Conservation (phyloP, 2,797 vertebrate species). For the Dipus sagitta region DNA sequence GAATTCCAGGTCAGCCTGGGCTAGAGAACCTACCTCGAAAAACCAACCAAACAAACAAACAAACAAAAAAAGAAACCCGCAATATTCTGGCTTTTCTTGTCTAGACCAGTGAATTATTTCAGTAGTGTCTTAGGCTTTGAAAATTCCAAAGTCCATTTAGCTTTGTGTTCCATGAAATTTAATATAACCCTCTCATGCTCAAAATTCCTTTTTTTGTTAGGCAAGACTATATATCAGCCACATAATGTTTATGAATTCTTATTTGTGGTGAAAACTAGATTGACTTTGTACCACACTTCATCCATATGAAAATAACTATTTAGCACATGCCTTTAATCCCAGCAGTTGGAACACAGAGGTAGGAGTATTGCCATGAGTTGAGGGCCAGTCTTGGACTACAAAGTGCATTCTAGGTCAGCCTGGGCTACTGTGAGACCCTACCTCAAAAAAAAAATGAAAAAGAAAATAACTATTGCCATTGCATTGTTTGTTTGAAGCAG, state of each 20-base stretch:
- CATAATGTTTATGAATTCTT: constrained; percentile 61
- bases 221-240: constrained; percentile 1
- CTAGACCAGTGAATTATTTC: constrained; percentile 40
- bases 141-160: constrained; percentile 23
- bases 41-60: too few relatives aligned
- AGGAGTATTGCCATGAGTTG: too few relatives aligned
- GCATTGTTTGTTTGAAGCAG: constrained; percentile 1
- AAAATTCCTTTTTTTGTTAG: constrained; percentile 27
- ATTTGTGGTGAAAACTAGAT: constrained; percentile 57
- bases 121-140: constrained; percentile 49
- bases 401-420: too few relatives aligned
- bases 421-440: too few relatives aligned
- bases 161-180: constrained; percentile 59
- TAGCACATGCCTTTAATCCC: too few relatives aligned
- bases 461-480: constrained; percentile 30
- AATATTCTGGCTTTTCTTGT: constrained; percentile 15
- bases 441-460: too few relatives aligned
- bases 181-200: constrained; percentile 1
- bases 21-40: too few relatives aligned
- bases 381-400: too few relatives aligned
- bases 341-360: too few relatives aligned
- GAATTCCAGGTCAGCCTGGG: too few relatives aligned
- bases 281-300: constrained; percentile 27
- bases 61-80: too few relatives aligned
- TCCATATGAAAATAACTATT: neutral